Base-by-base conservation (phyloP, 1,140 invertebrate species). In the Delia radicum region DNA sequence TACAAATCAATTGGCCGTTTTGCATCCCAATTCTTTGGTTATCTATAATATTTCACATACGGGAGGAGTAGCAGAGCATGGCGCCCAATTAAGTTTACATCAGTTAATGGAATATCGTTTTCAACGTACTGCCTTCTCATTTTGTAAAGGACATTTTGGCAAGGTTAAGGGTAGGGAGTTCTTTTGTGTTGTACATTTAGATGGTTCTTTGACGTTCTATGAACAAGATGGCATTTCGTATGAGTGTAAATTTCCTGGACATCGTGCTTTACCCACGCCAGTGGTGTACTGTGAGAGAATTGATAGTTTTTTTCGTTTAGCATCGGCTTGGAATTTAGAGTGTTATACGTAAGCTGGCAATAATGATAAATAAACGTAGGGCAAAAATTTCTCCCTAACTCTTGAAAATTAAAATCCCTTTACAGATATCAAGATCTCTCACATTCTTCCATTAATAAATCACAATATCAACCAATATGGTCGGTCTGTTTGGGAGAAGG, bases 91-190 rank as follows among this genome's bases (percentile, higher is more conserved):
- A 21, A 80, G 81, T 15, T 76, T 92, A 18, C 85, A 88, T 63
- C 74, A 87, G 37, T 87, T 88, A 27, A 91, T 91, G 79, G 89
- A 91, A 79, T 91, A 92, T 77, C 82, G 87, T 46, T 82, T 92
- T 74, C 86, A 86, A 67, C 89, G 89, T 46, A 86, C 89, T 77
- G 88, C 89, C 1, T 92, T 88, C 75, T 90, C 90, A 63, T 86
- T 94, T 75, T 90, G 90, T 61, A 86, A 88, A 67, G 94, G 94
- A n/a, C 88, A 92, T 5, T 95, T 95, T 87, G 94, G 94, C 1
- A 90, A 90, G 46, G 90, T 91, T 1, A 89, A 88, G 85, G 90
- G 89, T 0, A 87, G 91, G 74, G 93, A 95, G 81, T 94, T 94
- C 79, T 87, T 94, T 21, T 94, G 93, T 81, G 90, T 95, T 13